Base-by-base conservation (phyloP, 1,140 invertebrate genomes). In the Psilanteris sp. region DNA sequence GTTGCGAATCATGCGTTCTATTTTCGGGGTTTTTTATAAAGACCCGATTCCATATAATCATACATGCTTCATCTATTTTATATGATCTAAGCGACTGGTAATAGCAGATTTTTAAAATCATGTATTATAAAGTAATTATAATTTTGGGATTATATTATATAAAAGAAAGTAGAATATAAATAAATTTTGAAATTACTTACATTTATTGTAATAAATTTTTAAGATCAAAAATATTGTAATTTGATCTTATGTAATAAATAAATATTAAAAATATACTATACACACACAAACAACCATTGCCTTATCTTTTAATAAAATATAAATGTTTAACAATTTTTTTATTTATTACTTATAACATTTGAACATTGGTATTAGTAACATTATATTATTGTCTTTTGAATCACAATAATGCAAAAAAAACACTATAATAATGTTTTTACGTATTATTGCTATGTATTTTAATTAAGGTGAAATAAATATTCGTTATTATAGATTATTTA, bases 21-120 rank as follows among this genome's bases (percentile, higher is more conserved):
- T 24, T 29, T 22, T 54, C n/a, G 10, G 3, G 14, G 8, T 4
- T 2, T 31, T 37, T 37, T 1, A 37, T 7, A 16, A 48, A 48
- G 4, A n/a, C 36, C 22, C 10, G 9, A 8, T 3, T 9, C n/a
- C 11, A 39, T 16, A 34, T 27, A 68, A 68, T 50, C 44, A 8
- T 59, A 62, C 26, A 61, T 71, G 55, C 55, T 71, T 71, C 29
- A 71, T 54, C 67, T 71, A 62, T 71, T 71, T 71, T 71, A 71
- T 71, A 71, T 71, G 55, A 71, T 62, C 67, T 71, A 71, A 71
- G 55, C 16, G 55, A 62, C 48, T 62, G 46, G 48, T 43, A 44
- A 54, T 44, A 54, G 32, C 55, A 59, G 55, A 71, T 54, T 62
- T 37, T 61, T 39, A 15, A 59, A 55, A 55, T 1, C 14, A 50